Evolutionary conservation across 2,888 invertebrate species (phyloP), one percentile per base, ranked within the genome.

Genomic region (Drosophila mimica): DNA sequence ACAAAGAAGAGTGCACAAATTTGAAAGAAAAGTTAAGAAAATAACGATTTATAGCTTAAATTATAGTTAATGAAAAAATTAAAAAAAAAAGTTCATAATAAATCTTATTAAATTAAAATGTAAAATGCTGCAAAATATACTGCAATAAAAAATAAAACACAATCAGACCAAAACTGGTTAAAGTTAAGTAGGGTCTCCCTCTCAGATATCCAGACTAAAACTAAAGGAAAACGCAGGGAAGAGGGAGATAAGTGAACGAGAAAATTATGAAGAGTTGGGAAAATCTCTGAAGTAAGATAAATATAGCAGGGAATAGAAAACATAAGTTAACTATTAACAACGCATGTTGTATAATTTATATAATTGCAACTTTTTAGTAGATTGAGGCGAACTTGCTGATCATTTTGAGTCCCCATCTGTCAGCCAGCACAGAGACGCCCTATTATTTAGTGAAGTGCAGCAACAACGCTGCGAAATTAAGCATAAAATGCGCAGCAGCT

Each of bases 361-460:
- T 28, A 36, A 13, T 36, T 13, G 30, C 69, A 15, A 40, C 28
- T 15, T 33, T 53, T 17, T 49, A 15, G 20, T 6, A 30, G 61
- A 43, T 63, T 49, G 36, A 15, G 68, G 72, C 54, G 66, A 33
- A 13, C 31, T 31, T 53, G 70, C 53, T 34, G 54, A 43, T 43
- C 38, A 51, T 43, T 66, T 20, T 17, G 36, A 7, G 28, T 54
- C 38, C 63, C 76, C 63, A 52, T 48, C 11, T 46, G 49, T 17
- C 31, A 51, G 59, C 51, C 52, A 53, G 64, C 67, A 88, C 84
- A 85, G 88, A 72, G 88, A 65, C 69, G 59, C 73, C 83, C 79
- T 79, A 83, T 86, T 88, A 86, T 85, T 88, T 68, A 70, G 74
- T 78, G 88, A 83, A 88, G 66, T 74, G 69, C 64, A 76, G 88